phyloP scores from a whole-genome alignment of 2,888 invertebrate genomes.

The Sphaerophoria taeniata region DNA sequence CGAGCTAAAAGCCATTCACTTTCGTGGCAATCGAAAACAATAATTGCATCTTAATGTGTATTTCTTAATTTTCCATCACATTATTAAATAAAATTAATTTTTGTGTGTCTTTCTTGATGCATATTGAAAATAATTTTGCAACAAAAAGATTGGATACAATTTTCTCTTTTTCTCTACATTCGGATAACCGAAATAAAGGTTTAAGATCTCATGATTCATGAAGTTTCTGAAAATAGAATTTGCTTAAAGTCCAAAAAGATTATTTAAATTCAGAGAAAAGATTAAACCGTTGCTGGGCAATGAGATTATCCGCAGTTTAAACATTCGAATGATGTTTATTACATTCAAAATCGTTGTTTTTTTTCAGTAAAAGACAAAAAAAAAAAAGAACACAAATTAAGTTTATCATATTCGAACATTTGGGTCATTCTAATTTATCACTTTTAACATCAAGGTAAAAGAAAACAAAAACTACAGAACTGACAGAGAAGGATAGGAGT shows the following conservation, averaged over 20 bases:
- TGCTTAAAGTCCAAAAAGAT: conserved; percentile 8
- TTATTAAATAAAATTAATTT: neutral
- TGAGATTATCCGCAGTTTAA: conserved; percentile 44
- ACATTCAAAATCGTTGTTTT: conserved; percentile 48
- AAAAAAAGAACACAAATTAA: conserved; percentile 8
- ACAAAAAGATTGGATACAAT: conserved; percentile 45
- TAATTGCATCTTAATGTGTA: too few relatives aligned
- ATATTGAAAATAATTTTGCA: too few relatives aligned
- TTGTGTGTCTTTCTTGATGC: neutral
- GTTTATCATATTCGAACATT: conserved; percentile 70
- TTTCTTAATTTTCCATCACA: too few relatives aligned
- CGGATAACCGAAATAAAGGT: conserved; percentile 45
- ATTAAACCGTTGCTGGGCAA: conserved; percentile 23
- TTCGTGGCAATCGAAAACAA: too few relatives aligned
- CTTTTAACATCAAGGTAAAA: conserved; percentile 37
- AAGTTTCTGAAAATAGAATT: conserved; percentile 27
- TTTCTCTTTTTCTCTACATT: conserved; percentile 19
- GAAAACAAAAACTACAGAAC: neutral
- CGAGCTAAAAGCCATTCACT: too few relatives aligned
- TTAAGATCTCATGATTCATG: conserved; percentile 71
- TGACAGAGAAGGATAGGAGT: conserved; percentile 24
- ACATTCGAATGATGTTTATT: conserved; percentile 60
- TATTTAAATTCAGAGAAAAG: conserved; percentile 1
- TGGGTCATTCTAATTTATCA: conserved; percentile 72
- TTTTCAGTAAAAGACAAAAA: conserved; percentile 10